Percentiles rank a stretch among this genome's conserved stretches.
Conservation (phyloP, 2,888 invertebrate species). For the Celastrina argiolus region DNA sequence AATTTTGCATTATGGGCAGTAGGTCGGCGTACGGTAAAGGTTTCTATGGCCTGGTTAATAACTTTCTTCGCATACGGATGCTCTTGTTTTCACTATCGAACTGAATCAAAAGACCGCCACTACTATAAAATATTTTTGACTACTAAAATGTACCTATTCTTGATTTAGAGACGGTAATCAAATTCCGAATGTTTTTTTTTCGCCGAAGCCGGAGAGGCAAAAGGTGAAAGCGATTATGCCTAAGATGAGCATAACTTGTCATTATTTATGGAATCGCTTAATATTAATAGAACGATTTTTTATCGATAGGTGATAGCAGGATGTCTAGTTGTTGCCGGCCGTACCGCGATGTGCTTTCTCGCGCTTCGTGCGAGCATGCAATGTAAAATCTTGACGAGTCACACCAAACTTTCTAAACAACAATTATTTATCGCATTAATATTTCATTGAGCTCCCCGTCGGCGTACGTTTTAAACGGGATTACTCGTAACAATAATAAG, state of each 20-base stretch:
- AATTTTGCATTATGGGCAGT: constrained; percentile 60
- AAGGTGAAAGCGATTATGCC: not conserved
- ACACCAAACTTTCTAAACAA: constrained; percentile 75
- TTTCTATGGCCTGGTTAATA: constrained; percentile 63
- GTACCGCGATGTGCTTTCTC: constrained; percentile 68
- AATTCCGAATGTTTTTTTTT: constrained; percentile 4
- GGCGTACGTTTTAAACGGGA: constrained; percentile 19
- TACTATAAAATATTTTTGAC: not conserved
- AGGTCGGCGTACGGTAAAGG: constrained; percentile 62
- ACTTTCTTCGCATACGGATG: constrained; percentile 58
- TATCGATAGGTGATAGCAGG: constrained; percentile 19
- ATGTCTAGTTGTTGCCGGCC: constrained; percentile 26
- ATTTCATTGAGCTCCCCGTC: constrained; percentile 52
- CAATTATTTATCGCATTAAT: constrained; percentile 75
- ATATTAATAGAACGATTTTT: not conserved
- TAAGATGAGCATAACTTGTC: not conserved
- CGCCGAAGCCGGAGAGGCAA: not conserved
- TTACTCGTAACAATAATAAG: not conserved
- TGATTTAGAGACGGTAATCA: not conserved
- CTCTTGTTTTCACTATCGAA: constrained; percentile 20
- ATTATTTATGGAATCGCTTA: not conserved
- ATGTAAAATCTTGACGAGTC: constrained; percentile 67
- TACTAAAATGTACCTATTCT: not conserved
- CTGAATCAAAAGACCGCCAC: not conserved
- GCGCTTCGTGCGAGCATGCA: constrained; percentile 74